These are phyloP conservation scores for Porites cylindrica DNA, from an alignment of 92 coral and sea anemone genomes.

Conservation along the genomic window DNA sequence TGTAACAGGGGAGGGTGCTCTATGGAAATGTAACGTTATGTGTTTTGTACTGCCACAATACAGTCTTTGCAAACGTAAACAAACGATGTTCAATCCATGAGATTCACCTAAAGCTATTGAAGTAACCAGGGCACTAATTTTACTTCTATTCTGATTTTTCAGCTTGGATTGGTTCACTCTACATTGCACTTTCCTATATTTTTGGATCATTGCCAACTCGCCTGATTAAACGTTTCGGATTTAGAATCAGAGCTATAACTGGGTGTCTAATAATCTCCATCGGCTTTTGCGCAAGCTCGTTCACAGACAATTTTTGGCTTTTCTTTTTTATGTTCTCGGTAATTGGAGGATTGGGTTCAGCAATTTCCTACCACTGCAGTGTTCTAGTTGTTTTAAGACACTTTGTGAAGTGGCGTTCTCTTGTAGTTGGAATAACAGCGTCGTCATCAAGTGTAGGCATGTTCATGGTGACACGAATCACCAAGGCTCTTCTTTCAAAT, in stretches of 20 bases:
- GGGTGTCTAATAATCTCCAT: neutral
- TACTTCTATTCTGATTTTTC: neutral
- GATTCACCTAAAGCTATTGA: too few relatives aligned
- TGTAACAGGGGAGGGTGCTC: too few relatives aligned
- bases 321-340: neutral
- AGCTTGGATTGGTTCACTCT: slow-evolving; percentile 67
- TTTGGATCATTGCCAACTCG: slow-evolving; percentile 51
- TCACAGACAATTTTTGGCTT: neutral
- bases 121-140: too few relatives aligned
- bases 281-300: neutral
- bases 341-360: neutral
- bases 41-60: too few relatives aligned
- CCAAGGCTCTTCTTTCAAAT: slow-evolving; percentile 21
- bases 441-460: slow-evolving; percentile 23
- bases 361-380: neutral
- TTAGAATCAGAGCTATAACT: neutral
- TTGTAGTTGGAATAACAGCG: slow-evolving; percentile 38
- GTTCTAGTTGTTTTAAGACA: neutral
- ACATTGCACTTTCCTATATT: slow-evolving; percentile 42
- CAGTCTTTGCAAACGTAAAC: too few relatives aligned
- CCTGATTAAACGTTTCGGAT: slow-evolving; percentile 54
- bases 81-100: too few relatives aligned
- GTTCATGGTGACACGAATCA: slow-evolving; percentile 5
- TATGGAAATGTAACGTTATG: too few relatives aligned
- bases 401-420: slow-evolving; percentile 27